Conservation (phyloP, 2,797 vertebrate genomes). For the Graptemys geographica region DNA sequence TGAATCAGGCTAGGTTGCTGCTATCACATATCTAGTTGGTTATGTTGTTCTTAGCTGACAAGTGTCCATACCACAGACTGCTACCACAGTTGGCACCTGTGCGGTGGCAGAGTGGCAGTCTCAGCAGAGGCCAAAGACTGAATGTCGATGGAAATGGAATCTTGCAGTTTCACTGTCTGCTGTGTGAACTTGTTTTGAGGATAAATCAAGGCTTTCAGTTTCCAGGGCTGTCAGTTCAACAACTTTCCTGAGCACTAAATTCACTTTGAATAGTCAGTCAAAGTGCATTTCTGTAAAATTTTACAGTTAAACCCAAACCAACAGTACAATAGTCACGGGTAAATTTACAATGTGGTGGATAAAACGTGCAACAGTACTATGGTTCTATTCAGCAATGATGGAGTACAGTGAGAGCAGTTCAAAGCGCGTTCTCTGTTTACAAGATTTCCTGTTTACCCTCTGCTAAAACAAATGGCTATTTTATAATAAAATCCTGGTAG, state of each 20-base stretch:
- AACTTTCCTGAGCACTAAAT: neutral
- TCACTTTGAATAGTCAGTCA: neutral
- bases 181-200: neutral
- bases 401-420: neutral
- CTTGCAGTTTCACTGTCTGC: neutral
- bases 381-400: neutral
- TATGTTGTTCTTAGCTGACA: neutral
- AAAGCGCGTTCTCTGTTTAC: neutral
- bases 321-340: neutral
- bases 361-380: neutral
- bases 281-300: neutral
- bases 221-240: neutral
- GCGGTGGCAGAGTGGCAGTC: neutral
- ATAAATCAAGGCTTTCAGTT: neutral
- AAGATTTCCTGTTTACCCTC: neutral
- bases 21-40: neutral
- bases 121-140: neutral
- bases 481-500: neutral
- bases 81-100: neutral
- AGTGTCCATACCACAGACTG: neutral
- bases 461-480: neutral
- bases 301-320: neutral
- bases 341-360: neutral
- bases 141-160: neutral
- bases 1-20: neutral